Conservation (phyloP, 1,140 invertebrate genomes). For the Conus betulinus region DNA sequence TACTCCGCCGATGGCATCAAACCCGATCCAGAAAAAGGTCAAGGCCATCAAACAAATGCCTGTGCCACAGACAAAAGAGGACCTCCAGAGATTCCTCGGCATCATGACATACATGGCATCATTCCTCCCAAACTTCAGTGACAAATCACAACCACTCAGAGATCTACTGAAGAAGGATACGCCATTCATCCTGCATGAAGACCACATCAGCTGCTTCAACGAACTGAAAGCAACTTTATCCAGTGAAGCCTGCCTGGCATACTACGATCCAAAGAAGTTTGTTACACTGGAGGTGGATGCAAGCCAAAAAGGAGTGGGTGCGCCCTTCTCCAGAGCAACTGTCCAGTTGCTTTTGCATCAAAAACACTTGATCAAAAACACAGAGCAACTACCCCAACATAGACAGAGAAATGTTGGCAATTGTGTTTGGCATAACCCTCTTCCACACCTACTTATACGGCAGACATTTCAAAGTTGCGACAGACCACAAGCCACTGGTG, state of each 20-base stretch:
- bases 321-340: too few species aligned
- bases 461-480: slow-evolving; percentile 42
- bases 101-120: slow-evolving; percentile 45
- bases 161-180: slow-evolving; percentile 41
- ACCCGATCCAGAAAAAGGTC: too few species aligned
- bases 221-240: too few species aligned
- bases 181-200: slow-evolving; percentile 16
- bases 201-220: too few species aligned
- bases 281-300: too few species aligned
- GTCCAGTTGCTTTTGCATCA: slow-evolving; percentile 73
- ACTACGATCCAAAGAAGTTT: too few species aligned
- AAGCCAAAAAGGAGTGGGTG: too few species aligned
- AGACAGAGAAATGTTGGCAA: slow-evolving; percentile 76
- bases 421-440: slow-evolving; percentile 73
- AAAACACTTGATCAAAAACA: slow-evolving; percentile 68
- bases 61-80: too few species aligned
- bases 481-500: slow-evolving; percentile 70
- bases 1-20: too few species aligned
- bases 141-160: slow-evolving; percentile 23
- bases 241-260: too few species aligned
- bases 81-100: too few species aligned
- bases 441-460: slow-evolving; percentile 75
- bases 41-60: too few species aligned
- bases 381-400: slow-evolving; percentile 76
- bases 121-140: slow-evolving; percentile 34